These are phyloP conservation scores for Coregonus suidteri DNA, from an alignment of 2,797 vertebrate species.

Conservation along the genomic window DNA sequence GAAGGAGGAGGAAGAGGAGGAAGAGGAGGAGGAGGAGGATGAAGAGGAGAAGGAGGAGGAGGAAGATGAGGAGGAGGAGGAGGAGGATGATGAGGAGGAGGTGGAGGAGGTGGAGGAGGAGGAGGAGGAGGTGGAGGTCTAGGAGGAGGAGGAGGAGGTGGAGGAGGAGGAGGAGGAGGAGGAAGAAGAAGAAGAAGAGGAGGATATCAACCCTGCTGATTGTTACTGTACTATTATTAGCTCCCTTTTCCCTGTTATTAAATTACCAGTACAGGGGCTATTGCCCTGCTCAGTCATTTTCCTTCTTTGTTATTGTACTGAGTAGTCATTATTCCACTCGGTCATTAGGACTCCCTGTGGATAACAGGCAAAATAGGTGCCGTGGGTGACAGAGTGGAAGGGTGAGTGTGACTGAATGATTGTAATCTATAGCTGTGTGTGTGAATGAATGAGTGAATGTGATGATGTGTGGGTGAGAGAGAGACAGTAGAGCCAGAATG, in stretches of 20 bases:
- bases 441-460: not conserved
- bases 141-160: not conserved
- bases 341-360: constrained; percentile 43
- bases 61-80: no score
- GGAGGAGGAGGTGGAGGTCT: no score
- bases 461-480: no score
- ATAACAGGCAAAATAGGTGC: constrained; percentile 27
- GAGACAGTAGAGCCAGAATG: no score
- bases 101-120: no score
- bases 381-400: not conserved
- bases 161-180: constrained; percentile 24
- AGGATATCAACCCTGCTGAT: constrained; percentile 12
- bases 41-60: no score
- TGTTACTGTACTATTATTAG: constrained; percentile 59
- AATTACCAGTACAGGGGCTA: constrained; percentile 37
- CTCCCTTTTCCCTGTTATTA: constrained; percentile 36
- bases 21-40: no score
- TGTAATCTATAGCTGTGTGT: not conserved
- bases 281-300: constrained; percentile 35
- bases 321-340: constrained; percentile 42
- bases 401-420: not conserved
- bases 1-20: no score
- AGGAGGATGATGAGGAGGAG: no score
- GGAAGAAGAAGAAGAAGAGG: constrained; percentile 33
- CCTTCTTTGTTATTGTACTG: constrained; percentile 37